Evolutionary conservation across 2,888 invertebrate species (phyloP).

Genomic region (Pocota personata): DNA sequence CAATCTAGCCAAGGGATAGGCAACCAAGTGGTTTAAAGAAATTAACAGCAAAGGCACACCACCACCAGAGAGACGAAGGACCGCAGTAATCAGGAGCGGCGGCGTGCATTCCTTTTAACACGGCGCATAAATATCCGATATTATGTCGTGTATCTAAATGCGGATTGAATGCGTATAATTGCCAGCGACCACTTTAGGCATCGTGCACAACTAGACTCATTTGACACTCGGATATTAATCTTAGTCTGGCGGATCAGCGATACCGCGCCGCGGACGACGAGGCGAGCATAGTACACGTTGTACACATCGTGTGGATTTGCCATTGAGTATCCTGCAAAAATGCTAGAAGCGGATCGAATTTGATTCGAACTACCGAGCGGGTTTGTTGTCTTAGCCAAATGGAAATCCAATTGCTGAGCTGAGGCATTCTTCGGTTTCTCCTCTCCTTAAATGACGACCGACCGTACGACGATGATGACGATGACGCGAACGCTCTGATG

Average conservation of each 20-base stretch:
- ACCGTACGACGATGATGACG: slow-evolving; percentile 5
- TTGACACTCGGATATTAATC: slow-evolving; percentile 73
- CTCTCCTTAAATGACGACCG: slow-evolving; percentile 40
- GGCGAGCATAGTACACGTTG: slow-evolving; percentile 57
- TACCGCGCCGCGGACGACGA: slow-evolving; percentile 30
- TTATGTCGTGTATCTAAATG: slow-evolving; percentile 74
- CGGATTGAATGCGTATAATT: slow-evolving; percentile 73
- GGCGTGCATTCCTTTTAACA: slow-evolving; percentile 72
- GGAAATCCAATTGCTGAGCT: slow-evolving; percentile 65
- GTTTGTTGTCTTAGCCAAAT: slow-evolving; percentile 67
- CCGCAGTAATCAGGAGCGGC: slow-evolving; percentile 69
- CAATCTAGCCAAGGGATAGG: slow-evolving; percentile 35
- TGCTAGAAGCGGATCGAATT: slow-evolving; percentile 71
- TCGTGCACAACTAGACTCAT: slow-evolving; percentile 71
- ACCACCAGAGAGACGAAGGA: slow-evolving; percentile 47
- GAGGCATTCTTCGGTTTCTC: neutral
- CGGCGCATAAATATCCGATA: slow-evolving; percentile 73
- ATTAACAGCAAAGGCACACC: slow-evolving; percentile 45
- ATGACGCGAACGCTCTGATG: slow-evolving; percentile 42
- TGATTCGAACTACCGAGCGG: slow-evolving; percentile 63
- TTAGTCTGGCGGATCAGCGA: slow-evolving; percentile 64
- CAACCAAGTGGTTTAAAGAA: slow-evolving; percentile 39
- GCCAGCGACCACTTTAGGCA: slow-evolving; percentile 70
- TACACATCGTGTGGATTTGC: neutral
- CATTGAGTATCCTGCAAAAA: slow-evolving; percentile 44